Evolutionary conservation across 2,797 vertebrate species (phyloP).

Genomic region (Argyrosomus regius): DNA sequence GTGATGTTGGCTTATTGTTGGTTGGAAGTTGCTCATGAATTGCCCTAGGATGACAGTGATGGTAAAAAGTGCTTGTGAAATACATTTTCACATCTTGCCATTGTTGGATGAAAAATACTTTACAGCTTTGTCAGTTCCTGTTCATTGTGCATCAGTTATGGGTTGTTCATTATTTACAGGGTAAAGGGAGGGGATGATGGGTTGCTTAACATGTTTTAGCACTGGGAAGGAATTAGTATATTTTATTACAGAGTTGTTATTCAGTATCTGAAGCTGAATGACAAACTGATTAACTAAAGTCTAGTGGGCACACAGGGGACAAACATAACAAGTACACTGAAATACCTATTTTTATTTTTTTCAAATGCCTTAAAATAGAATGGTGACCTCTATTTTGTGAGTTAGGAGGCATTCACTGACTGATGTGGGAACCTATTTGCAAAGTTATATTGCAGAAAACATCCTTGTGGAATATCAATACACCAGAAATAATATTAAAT

Average conservation of each 20-base stretch:
- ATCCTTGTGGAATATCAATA: neutral
- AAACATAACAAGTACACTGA: neutral
- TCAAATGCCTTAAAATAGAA: neutral
- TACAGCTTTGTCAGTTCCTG: neutral
- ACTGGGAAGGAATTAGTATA: neutral
- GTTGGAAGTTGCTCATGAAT: slow-evolving; percentile 36
- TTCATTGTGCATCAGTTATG: slow-evolving; percentile 10
- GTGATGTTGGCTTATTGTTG: slow-evolving; percentile 49
- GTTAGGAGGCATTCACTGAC: neutral
- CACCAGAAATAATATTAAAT: no score
- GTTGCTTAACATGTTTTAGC: neutral
- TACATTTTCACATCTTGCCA: slow-evolving; percentile 23
- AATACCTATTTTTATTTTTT: neutral
- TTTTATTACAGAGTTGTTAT: neutral
- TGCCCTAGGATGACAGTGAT: slow-evolving; percentile 32
- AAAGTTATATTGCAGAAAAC: neutral
- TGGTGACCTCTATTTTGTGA: neutral
- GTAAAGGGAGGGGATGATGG: neutral
- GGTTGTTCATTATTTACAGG: neutral
- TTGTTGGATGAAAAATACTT: slow-evolving; percentile 19
- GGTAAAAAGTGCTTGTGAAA: slow-evolving; percentile 23
- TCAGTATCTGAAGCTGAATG: neutral
- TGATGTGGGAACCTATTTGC: neutral
- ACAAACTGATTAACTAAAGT: neutral
- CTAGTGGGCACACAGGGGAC: neutral